Conservation (phyloP, 1,140 invertebrate species). For the Trichonephila clavipes region DNA sequence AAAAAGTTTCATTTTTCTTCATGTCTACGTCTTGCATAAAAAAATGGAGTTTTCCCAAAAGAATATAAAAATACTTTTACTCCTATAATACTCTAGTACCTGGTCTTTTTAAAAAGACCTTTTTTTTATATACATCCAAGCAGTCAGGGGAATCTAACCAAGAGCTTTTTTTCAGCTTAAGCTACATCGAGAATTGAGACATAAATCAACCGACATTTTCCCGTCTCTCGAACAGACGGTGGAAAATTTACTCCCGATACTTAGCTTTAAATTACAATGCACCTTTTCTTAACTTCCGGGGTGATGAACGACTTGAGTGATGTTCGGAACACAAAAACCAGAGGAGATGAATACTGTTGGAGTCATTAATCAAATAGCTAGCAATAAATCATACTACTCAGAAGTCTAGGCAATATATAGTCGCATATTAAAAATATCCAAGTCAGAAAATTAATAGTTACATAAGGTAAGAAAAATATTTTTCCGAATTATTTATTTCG, state of each 20-base stretch:
- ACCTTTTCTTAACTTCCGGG: not conserved
- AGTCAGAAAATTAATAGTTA: no score
- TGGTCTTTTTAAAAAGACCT: no score
- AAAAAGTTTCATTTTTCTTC: no score
- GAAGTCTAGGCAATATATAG: not conserved
- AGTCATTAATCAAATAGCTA: not conserved
- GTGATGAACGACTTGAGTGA: not conserved
- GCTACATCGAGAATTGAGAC: not conserved
- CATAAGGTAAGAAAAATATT: no score
- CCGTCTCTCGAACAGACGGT: not conserved
- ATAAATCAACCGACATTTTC: not conserved
- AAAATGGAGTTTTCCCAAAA: no score
- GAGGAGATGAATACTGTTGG: not conserved
- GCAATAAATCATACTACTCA: not conserved
- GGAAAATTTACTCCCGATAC: not conserved
- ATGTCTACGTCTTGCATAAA: no score
- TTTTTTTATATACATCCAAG: no score
- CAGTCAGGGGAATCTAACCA: not conserved
- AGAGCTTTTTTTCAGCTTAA: not conserved
- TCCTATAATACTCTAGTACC: no score
- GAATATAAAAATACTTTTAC: no score
- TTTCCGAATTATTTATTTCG: no score
- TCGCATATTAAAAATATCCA: no score
- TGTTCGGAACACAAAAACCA: not conserved
- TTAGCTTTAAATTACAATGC: not conserved